Evolutionary conservation across 2,797 vertebrate species (phyloP).

Genomic region (Sebastes baramenuke): DNA sequence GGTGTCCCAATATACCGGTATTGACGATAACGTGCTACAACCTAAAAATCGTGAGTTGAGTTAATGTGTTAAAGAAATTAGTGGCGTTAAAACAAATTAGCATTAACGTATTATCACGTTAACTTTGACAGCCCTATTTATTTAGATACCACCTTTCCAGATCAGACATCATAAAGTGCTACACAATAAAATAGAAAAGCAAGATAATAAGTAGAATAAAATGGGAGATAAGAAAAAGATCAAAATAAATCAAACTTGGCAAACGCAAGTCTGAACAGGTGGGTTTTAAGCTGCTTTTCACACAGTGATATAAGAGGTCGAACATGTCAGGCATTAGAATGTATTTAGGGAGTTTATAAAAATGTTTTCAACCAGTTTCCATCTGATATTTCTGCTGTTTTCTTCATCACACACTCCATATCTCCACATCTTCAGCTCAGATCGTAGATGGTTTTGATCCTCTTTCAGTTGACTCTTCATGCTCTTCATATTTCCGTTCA

Average conservation of each 20-base stretch:
- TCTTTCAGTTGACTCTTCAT: background rate
- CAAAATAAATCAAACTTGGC: background rate
- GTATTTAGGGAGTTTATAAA: background rate
- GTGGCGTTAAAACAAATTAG: too few species aligned
- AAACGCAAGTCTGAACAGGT: background rate
- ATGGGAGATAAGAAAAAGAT: background rate
- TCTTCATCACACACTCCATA: background rate
- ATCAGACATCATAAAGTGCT: background rate
- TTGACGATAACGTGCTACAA: too few species aligned
- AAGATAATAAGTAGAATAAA: background rate
- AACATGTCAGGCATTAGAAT: background rate
- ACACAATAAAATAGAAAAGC: background rate
- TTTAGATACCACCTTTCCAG: too few species aligned
- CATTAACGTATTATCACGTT: too few species aligned
- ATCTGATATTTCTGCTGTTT: background rate
- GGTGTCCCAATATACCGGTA: too few species aligned
- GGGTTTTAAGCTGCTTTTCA: background rate
- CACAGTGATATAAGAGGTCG: background rate
- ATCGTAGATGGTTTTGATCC: background rate
- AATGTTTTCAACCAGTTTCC: background rate
- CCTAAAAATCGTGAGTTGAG: too few species aligned
- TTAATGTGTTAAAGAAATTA: too few species aligned
- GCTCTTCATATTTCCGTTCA: slow-evolving; percentile 32
- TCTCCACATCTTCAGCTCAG: background rate
- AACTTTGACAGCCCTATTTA: too few species aligned